Evolutionary conservation across 2,113 vertebrate genomes (phyloP).

Genomic region (Trichomycterus rosablanca): DNA sequence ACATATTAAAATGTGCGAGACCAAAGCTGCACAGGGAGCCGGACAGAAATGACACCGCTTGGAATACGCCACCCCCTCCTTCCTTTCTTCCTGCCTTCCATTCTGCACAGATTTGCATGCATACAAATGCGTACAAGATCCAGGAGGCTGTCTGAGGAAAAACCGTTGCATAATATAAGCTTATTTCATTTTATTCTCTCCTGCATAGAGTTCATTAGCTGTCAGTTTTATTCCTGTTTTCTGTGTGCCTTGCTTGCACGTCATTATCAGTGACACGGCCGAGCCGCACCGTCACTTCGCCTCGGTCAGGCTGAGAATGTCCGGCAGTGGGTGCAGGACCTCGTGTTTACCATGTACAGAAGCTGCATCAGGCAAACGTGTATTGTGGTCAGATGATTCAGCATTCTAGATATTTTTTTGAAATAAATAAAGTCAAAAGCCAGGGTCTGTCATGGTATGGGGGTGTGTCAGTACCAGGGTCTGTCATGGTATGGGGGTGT

Average conservation of each 20-base stretch:
- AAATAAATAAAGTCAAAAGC: too few species aligned
- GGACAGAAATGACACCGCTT: constrained; percentile 13
- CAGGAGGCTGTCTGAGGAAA: constrained; percentile 26
- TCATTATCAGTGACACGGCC: constrained; percentile 39
- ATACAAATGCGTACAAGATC: constrained; percentile 14
- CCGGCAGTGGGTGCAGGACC: too few species aligned
- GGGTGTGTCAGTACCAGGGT: too few species aligned
- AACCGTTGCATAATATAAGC: constrained; percentile 22
- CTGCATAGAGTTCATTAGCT: constrained; percentile 65
- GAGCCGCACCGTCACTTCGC: constrained; percentile 35
- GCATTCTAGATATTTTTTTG: too few species aligned
- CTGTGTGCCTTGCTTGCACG: constrained; percentile 27
- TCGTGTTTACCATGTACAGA: too few species aligned
- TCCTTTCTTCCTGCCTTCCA: not conserved
- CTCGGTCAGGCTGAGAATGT: too few species aligned
- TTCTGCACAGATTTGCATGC: constrained; percentile 23
- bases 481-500: too few species aligned
- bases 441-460: too few species aligned
- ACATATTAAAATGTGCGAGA: constrained; percentile 29
- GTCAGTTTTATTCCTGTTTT: constrained; percentile 43
- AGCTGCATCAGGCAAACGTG: too few species aligned
- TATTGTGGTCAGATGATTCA: too few species aligned
- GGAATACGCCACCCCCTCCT: not conserved
- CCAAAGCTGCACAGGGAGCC: constrained; percentile 4
- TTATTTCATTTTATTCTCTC: constrained; percentile 37